Base-by-base conservation (phyloP, 2,888 invertebrate genomes). In the Thalpophila matura region DNA sequence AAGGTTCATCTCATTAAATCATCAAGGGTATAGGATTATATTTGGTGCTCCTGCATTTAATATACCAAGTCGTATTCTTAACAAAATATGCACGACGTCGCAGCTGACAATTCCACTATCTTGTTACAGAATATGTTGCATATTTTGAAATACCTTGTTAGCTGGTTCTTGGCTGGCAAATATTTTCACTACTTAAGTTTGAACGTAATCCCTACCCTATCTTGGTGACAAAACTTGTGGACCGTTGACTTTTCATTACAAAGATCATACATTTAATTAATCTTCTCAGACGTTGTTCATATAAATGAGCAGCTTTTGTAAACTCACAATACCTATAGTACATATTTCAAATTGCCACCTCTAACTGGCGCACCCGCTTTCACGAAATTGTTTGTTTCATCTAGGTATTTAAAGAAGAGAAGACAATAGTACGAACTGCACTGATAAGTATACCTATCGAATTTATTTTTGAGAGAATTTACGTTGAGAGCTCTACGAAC, bases 121-220 rank as follows among this genome's bases (percentile, higher is more conserved):
- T 50, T 37, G 33, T 54, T 26, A 42, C 59, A 65, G 14, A 51
- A 46, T 65, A 45, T 42, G 27, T 26, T 14, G 43, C 33, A 71
- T 70, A 40, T 59, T 59, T 37, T 27, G 29, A 31, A 59, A 54
- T 54, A 58, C 4, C 65, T 65, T 50, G 40, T 71, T 71, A 50
- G 50, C 26, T 38, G 24, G 24, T 29, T n/a, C 18, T 45, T 45
- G 18, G n/a, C 33, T 54, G 27, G 18, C 46, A 68, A 67, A 68
- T 35, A 61, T 55, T 45, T 37, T 47, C 45, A 0, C 33, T 47
- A 14, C 26, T 35, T 47, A 47, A 33, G 35, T 67, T 35, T 31
- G 35, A 45, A 50, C 31, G 22, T 64, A 70, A 51, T 68, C 71
- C 47, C 26, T 12, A 9, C 22, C 37, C 42, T 31, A 63, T 50